Evolutionary conservation across 2,888 invertebrate genomes (phyloP).

Genomic region (Meiosimyza platycephala): DNA sequence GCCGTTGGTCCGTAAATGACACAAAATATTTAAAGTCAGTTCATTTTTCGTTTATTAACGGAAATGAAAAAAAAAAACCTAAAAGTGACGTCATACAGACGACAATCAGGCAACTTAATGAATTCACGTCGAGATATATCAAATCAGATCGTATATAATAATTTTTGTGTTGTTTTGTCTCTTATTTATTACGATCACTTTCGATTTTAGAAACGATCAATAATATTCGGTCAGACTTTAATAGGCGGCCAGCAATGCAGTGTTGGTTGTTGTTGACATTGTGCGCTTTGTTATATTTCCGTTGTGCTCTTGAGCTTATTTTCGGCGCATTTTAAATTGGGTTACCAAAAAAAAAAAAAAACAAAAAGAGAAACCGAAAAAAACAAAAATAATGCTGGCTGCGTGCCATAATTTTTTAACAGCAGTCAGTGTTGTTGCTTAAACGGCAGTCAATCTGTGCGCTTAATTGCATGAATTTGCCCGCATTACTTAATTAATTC

Average conservation of each 20-base stretch:
- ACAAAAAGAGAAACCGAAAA: no score
- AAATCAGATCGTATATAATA: background rate
- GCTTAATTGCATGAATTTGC: background rate
- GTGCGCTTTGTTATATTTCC: background rate
- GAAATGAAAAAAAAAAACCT: slow-evolving; percentile 10
- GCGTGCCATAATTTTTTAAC: background rate
- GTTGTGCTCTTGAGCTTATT: background rate
- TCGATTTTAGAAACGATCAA: slow-evolving; percentile 62
- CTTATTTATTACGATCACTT: slow-evolving; percentile 51
- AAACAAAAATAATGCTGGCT: background rate
- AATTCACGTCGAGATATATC: background rate
- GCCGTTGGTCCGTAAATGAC: background rate
- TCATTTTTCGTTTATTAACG: slow-evolving; percentile 26
- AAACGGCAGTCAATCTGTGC: no score
- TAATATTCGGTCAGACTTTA: slow-evolving; percentile 59
- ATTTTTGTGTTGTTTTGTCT: background rate
- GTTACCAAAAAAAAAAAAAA: background rate
- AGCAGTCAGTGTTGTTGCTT: background rate
- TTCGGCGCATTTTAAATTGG: background rate
- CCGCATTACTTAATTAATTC: no score
- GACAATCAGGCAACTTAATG: background rate
- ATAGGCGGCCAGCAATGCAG: slow-evolving; percentile 52
- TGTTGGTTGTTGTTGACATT: background rate
- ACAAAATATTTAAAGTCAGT: background rate
- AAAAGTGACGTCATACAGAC: slow-evolving; percentile 4